Evolutionary conservation across 2,888 invertebrate species (phyloP).

Genomic region (Bombyx huttoni): DNA sequence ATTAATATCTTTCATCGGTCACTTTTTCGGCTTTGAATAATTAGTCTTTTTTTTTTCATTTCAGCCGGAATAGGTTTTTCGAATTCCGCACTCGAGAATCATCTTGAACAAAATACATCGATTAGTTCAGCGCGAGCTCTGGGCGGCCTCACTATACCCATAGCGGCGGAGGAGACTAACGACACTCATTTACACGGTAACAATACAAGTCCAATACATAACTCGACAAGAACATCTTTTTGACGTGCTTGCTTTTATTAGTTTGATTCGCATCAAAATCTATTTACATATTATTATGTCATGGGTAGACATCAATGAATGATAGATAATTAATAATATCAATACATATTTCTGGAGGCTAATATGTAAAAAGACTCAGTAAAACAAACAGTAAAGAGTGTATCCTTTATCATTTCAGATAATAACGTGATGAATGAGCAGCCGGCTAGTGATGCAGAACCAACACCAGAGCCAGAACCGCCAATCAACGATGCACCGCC

Average conservation of each 20-base stretch:
- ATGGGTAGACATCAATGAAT: no score
- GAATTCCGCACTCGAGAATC: conserved; percentile 66
- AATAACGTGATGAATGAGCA: background rate
- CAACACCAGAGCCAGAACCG: conserved; percentile 15
- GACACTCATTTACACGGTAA: conserved; percentile 17
- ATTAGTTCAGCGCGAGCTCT: conserved; percentile 74
- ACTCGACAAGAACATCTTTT: no score
- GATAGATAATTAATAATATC: no score
- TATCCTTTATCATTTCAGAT: background rate
- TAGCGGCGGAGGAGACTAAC: background rate
- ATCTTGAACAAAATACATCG: conserved; percentile 41
- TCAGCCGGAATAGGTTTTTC: conserved; percentile 79
- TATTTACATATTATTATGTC: no score
- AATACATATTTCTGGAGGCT: no score
- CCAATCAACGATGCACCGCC: conserved; percentile 14
- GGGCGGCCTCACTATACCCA: conserved; percentile 49
- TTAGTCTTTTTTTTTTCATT: conserved; percentile 16
- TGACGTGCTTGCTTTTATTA: no score
- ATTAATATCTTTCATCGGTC: no score
- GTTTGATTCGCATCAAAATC: no score
- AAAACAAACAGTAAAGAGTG: background rate
- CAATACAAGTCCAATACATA: conserved; percentile 10
- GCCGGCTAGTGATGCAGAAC: conserved; percentile 11
- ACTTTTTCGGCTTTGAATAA: background rate
- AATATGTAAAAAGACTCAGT: no score